Evolutionary conservation across 2,888 invertebrate genomes (phyloP).

Genomic region (Ichneumoninae sp.): DNA sequence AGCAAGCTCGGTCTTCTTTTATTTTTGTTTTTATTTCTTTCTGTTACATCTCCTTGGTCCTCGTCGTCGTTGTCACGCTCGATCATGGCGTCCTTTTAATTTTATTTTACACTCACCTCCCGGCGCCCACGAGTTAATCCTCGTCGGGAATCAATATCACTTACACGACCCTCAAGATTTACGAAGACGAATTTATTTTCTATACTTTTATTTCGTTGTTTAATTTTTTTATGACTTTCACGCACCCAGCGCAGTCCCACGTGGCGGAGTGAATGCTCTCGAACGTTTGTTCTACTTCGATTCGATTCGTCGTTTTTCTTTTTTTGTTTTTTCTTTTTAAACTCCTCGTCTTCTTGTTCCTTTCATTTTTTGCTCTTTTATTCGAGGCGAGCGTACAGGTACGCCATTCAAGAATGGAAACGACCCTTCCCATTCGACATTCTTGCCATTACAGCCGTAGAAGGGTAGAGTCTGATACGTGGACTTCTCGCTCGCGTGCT

Average conservation of each 20-base stretch:
- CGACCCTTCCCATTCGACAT: slow-evolving; percentile 68
- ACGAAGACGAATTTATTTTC: slow-evolving; percentile 4
- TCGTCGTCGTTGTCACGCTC: slow-evolving; percentile 40
- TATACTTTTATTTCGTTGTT: neutral
- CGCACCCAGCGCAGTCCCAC: slow-evolving; percentile 22
- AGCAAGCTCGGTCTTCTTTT: slow-evolving; percentile 37
- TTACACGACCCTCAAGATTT: slow-evolving; percentile 7
- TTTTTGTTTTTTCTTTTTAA: slow-evolving; percentile 15
- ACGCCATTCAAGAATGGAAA: slow-evolving; percentile 66
- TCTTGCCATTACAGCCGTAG: slow-evolving; percentile 67
- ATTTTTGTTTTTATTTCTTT: slow-evolving; percentile 13
- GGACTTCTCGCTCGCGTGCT: slow-evolving; percentile 62
- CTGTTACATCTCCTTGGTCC: neutral
- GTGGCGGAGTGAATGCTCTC: slow-evolving; percentile 15
- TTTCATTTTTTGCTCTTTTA: slow-evolving; percentile 21
- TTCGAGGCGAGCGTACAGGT: slow-evolving; percentile 23
- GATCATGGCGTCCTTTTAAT: slow-evolving; percentile 30
- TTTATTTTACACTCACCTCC: slow-evolving; percentile 46
- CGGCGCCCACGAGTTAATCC: slow-evolving; percentile 59
- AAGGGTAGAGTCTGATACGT: slow-evolving; percentile 69
- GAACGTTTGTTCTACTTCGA: slow-evolving; percentile 33
- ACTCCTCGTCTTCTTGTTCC: slow-evolving; percentile 6
- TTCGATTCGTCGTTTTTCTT: slow-evolving; percentile 11
- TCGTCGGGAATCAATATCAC: slow-evolving; percentile 48
- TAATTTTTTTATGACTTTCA: neutral